phyloP scores from a whole-genome alignment of 2,113 vertebrate genomes.

The Pseudolaguvia tuberculata region DNA sequence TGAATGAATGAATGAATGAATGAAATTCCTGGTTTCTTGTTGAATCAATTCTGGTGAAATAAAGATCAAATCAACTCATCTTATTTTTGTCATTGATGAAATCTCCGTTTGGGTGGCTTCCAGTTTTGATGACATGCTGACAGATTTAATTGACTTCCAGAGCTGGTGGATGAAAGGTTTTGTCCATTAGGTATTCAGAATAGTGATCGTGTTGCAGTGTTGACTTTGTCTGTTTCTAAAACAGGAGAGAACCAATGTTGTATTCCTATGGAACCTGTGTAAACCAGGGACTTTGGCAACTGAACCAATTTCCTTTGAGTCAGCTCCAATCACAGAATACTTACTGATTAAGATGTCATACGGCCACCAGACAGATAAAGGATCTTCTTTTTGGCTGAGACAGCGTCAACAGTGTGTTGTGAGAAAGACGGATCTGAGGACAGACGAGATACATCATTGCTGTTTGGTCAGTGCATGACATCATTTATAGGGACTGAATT shows the following conservation, averaged over 20 bases:
- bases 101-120: conserved; percentile 22
- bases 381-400: background rate
- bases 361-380: background rate
- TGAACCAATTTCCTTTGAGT: background rate
- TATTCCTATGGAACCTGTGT: conserved; percentile 34
- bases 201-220: conserved; percentile 30
- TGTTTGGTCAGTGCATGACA: conserved; percentile 7
- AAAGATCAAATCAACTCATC: too few species aligned
- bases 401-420: background rate
- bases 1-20: too few species aligned
- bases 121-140: conserved; percentile 34
- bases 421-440: background rate
- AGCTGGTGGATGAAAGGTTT: conserved; percentile 11
- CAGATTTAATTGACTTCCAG: conserved; percentile 35
- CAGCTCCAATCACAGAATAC: background rate
- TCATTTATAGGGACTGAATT: background rate
- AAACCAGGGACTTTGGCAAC: conserved; percentile 1
- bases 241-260: conserved; percentile 18
- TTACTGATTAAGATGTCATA: background rate
- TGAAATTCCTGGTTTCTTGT: too few species aligned
- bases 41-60: conserved; percentile 4
- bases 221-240: conserved; percentile 31
- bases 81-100: conserved; percentile 25
- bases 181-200: conserved; percentile 24
- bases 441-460: background rate